Evolutionary conservation across 2,113 vertebrate species (phyloP), one percentile per base, ranked within the genome.

Genomic region (Phoenicopterus ruber): DNA sequence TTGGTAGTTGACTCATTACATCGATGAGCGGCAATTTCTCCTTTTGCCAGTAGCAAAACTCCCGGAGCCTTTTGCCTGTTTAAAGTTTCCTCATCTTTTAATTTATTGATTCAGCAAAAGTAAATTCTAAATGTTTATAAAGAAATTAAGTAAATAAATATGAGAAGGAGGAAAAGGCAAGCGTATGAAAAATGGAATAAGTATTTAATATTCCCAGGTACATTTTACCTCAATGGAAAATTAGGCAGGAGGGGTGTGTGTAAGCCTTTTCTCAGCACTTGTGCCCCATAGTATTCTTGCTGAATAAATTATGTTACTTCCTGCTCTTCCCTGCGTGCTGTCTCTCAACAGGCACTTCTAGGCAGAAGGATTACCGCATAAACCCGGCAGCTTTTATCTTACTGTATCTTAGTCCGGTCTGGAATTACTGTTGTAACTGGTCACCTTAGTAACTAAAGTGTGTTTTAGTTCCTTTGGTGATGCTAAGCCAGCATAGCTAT

Each of bases 241-340:
- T 52, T 26, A 65, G 54, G 13, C 34, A 50, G 42, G 44, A 82
- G 58, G 40, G 29, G 18, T 62, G 10, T 7, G 18, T 66, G 62
- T 49, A 74, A 86, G 63, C 49, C 62, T 70, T 92, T 92, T 73
- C 46, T 49, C 88, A 86, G 58, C 70, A 17, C 38, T 82, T 38
- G 34, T 91, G 78, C 42, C 73, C 66, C 74, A 44, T 31, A 46
- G 28, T 85, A 34, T 89, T 92, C 70, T 94, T 91, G 58, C 81
- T 97, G 91, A 95, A 92, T 91, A 89, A 82, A 94, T 87, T 9
- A 47, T 77, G 36, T 82, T 89, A 28, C 74, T 94, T 91, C 73
- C 88, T 94, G 70, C 77, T 78, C 77, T 94, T 87, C 91, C 77
- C 84, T 95, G 81, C 1, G 0, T 84, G 55, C 46, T 72, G 63